Conservation (phyloP, 2,888 invertebrate genomes). For the Tetropium fuscum region DNA sequence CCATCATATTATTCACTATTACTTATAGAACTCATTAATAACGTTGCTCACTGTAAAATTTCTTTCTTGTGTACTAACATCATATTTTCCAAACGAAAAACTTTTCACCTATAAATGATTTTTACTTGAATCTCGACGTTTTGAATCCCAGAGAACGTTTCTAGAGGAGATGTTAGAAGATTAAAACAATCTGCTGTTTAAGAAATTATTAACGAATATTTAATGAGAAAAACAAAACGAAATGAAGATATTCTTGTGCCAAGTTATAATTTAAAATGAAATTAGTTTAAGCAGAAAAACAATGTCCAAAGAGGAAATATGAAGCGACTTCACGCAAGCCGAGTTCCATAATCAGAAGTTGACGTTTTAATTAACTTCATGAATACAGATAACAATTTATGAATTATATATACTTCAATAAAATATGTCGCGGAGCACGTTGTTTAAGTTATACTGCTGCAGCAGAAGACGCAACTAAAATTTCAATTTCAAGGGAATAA, state of each 20-base stretch:
- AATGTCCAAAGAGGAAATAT: constrained; percentile 39
- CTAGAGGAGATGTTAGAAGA: too few relatives aligned
- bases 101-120: too few relatives aligned
- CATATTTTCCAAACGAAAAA: too few relatives aligned
- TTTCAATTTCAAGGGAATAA: constrained; percentile 44
- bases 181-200: too few relatives aligned
- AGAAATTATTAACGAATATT: too few relatives aligned
- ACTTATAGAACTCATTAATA: too few relatives aligned
- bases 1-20: too few relatives aligned
- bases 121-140: too few relatives aligned
- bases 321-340: constrained; percentile 37
- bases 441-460: constrained; percentile 34
- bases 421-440: constrained; percentile 45
- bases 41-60: too few relatives aligned
- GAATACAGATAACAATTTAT: constrained; percentile 51
- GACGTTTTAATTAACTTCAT: constrained; percentile 53
- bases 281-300: constrained; percentile 27
- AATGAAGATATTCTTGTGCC: constrained; percentile 6
- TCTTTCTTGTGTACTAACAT: too few relatives aligned
- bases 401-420: constrained; percentile 43
- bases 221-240: too few relatives aligned
- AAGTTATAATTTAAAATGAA: constrained; percentile 11
- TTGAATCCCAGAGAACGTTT: too few relatives aligned
- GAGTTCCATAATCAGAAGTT: constrained; percentile 44
- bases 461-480: constrained; percentile 18